Evolutionary conservation across 2,113 vertebrate genomes (phyloP).

Genomic region (Phodopus roborovskii): DNA sequence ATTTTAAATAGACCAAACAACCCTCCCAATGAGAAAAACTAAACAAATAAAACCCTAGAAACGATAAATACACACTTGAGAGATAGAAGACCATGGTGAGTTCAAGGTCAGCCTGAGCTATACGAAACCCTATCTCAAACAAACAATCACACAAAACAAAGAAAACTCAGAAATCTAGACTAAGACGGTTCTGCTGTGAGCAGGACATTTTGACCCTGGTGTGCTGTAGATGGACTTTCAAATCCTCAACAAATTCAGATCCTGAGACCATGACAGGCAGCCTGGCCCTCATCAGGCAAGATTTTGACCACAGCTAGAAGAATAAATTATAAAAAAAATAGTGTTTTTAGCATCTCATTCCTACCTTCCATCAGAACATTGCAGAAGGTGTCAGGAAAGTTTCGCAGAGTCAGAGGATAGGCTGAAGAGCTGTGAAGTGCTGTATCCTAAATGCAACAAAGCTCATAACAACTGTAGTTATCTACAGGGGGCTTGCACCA

Average conservation of each 20-base stretch:
- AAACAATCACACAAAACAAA: neutral
- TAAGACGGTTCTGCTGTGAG: neutral
- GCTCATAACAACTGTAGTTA: neutral
- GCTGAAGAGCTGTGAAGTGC: neutral
- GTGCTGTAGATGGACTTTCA: neutral
- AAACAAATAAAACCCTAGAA: neutral
- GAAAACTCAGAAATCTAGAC: neutral
- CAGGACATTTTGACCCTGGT: neutral
- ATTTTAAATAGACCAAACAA: neutral
- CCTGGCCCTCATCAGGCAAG: neutral
- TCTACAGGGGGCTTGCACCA: neutral
- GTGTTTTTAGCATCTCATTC: neutral
- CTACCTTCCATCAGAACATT: accelerated
- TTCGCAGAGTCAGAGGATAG: too few species aligned
- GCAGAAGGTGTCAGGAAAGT: neutral
- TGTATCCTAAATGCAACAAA: neutral
- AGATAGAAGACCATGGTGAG: neutral
- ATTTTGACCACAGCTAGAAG: neutral
- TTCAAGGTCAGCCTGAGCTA: neutral
- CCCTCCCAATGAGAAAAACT: neutral
- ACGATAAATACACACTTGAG: neutral
- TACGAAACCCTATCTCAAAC: neutral
- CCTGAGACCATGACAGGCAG: accelerated
- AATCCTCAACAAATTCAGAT: neutral
- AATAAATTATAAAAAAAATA: neutral